phyloP scores from a whole-genome alignment of 2,888 invertebrate genomes.

The Cetonia aurata region DNA sequence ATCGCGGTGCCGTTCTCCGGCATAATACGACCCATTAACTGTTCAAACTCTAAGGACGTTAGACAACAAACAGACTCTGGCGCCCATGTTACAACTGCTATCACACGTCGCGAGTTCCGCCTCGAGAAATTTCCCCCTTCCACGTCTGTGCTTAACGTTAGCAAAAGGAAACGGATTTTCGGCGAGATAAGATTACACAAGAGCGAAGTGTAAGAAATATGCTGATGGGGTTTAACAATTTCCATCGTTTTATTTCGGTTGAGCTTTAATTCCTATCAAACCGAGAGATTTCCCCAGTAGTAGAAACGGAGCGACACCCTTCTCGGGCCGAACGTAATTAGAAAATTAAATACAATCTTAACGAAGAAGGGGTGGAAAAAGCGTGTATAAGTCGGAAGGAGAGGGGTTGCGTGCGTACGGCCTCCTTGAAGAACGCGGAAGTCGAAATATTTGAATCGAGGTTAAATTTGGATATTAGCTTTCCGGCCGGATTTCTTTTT shows the following conservation, averaged over 20 bases:
- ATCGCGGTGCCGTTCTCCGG: not conserved
- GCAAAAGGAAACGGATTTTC: slow-evolving; percentile 34
- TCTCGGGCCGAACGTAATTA: slow-evolving; percentile 27
- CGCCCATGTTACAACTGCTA: slow-evolving; percentile 4
- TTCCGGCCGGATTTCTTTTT: slow-evolving; percentile 9
- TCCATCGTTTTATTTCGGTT: slow-evolving; percentile 39
- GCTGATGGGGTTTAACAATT: slow-evolving; percentile 36
- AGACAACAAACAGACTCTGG: slow-evolving; percentile 28
- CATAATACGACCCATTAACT: slow-evolving; percentile 30
- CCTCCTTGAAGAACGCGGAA: not conserved
- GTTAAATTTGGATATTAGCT: slow-evolving; percentile 32
- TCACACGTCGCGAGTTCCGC: not conserved
- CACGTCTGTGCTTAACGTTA: slow-evolving; percentile 12
- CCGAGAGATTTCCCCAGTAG: not conserved
- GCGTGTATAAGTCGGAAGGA: not conserved
- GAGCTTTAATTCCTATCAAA: slow-evolving; percentile 33
- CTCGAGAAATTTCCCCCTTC: slow-evolving; percentile 9
- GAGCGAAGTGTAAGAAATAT: slow-evolving; percentile 24
- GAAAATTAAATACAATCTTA: slow-evolving; percentile 39
- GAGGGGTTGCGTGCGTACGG: not conserved
- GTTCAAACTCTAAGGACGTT: slow-evolving; percentile 12
- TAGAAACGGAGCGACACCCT: slow-evolving; percentile 11
- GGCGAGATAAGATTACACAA: slow-evolving; percentile 32
- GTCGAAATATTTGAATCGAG: not conserved
- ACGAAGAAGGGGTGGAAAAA: slow-evolving; percentile 19